Percentiles rank a stretch among this genome's conserved stretches.
Conservation (phyloP, 37 sponge, comb jelly and placozoan species). For the Lycopodina hypogea region DNA sequence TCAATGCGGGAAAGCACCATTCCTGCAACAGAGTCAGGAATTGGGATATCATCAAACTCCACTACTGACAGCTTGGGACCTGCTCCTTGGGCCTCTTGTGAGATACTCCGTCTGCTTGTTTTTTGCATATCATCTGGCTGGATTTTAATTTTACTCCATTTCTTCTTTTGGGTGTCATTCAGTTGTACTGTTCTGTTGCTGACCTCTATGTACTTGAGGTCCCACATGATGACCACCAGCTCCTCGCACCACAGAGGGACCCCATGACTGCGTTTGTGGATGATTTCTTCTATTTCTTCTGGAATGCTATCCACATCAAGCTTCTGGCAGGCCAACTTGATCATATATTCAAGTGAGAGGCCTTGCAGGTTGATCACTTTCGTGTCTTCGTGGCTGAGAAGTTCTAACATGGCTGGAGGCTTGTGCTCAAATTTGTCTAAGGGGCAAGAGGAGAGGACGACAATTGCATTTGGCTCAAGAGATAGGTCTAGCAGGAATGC, state of each 20-base stretch:
- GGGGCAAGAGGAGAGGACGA: conserved; percentile 52
- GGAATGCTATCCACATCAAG: conserved; percentile 68
- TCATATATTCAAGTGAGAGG: conserved; percentile 56
- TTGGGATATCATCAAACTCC: conserved; percentile 47
- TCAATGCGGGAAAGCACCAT: conserved; percentile 83
- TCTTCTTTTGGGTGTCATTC: too few relatives aligned
- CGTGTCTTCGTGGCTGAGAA: conserved; percentile 44
- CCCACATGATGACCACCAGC: conserved; percentile 79
- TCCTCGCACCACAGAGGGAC: conserved; percentile 89
- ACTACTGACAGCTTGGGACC: not conserved
- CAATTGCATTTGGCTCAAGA: conserved; percentile 60
- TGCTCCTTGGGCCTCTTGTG: too few relatives aligned
- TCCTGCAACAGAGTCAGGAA: conserved; percentile 80
- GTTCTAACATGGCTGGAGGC: conserved; percentile 36
- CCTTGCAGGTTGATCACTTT: conserved; percentile 49
- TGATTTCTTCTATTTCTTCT: conserved; percentile 57
- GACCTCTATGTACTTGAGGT: conserved; percentile 60
- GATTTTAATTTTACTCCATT: too few relatives aligned
- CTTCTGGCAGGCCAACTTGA: conserved; percentile 64
- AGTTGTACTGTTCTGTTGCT: not conserved
- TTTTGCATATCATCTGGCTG: not conserved
- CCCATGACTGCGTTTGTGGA: conserved; percentile 69
- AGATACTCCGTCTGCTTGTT: not conserved
- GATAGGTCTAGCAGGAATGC: conserved; percentile 79
- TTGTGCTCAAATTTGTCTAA: conserved; percentile 7